phyloP scores from a whole-genome alignment of 2,888 invertebrate genomes.

The Meandrusa payeni region DNA sequence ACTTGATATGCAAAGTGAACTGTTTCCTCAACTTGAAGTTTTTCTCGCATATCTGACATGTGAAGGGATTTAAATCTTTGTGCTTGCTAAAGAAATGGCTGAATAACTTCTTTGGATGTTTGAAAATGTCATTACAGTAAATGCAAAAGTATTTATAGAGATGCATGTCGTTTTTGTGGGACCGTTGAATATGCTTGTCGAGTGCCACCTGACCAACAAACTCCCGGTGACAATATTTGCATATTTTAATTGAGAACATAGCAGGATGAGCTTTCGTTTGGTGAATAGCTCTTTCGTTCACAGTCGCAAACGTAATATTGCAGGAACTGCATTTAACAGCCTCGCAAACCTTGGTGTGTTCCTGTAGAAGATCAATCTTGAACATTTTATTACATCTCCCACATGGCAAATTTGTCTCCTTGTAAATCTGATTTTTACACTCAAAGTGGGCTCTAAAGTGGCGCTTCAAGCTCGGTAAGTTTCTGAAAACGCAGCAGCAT shows the following conservation, averaged over 20 bases:
- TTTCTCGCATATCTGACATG: conserved; percentile 57
- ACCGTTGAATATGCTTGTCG: conserved; percentile 50
- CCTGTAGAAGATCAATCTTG: conserved; percentile 8
- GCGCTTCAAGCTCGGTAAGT: conserved; percentile 29
- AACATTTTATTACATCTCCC: conserved; percentile 38
- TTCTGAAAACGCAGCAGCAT: conserved; percentile 43
- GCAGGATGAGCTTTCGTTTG: conserved; percentile 43
- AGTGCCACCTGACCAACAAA: conserved; percentile 46
- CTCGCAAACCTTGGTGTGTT: conserved; percentile 43
- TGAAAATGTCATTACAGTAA: conserved; percentile 48
- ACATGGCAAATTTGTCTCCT: conserved; percentile 30
- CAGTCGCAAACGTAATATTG: conserved; percentile 36
- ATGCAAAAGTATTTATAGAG: conserved; percentile 61
- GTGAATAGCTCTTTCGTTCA: conserved; percentile 47
- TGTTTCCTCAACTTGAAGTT: conserved; percentile 50
- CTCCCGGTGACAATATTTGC: conserved; percentile 53
- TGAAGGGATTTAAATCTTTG: conserved; percentile 54
- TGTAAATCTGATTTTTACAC: conserved; percentile 19
- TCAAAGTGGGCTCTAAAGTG: conserved; percentile 34
- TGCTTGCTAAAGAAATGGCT: conserved; percentile 56
- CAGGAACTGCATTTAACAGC: conserved; percentile 49
- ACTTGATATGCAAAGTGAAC: conserved; percentile 65
- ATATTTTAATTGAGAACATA: conserved; percentile 40
- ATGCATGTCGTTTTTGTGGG: conserved; percentile 43
- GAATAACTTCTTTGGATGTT: conserved; percentile 61